These are phyloP conservation scores for Drosophila putrida DNA, from an alignment of 2,888 invertebrate genomes.

Conservation along the genomic window DNA sequence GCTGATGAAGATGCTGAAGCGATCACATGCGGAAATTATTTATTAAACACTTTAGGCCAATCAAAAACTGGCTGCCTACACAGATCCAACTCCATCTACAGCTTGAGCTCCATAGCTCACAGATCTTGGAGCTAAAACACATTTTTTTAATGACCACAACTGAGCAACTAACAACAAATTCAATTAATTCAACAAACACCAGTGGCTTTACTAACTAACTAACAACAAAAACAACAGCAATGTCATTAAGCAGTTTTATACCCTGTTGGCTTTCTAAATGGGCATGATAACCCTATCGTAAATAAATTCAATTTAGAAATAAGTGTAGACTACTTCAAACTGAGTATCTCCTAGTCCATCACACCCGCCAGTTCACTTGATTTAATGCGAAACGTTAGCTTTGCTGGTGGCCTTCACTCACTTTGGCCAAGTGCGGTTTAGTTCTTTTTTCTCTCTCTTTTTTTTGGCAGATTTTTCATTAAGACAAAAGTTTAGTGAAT, in stretches of 20 bases:
- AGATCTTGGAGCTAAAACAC: slow-evolving; percentile 37
- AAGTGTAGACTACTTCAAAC: too few species aligned
- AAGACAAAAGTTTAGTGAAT: slow-evolving; percentile 75
- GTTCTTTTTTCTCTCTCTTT: slow-evolving; percentile 22
- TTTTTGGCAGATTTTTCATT: slow-evolving; percentile 72
- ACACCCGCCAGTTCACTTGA: not conserved
- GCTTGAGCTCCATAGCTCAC: not conserved
- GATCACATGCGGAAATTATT: slow-evolving; percentile 72
- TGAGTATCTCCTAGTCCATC: not conserved
- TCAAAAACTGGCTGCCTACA: slow-evolving; percentile 59
- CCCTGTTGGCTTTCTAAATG: not conserved
- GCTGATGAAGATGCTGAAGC: slow-evolving; percentile 30
- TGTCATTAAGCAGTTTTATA: slow-evolving; percentile 53
- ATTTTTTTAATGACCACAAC: slow-evolving; percentile 63
- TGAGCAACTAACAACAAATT: slow-evolving; percentile 73
- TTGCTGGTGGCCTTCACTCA: slow-evolving; percentile 66
- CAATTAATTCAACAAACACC: slow-evolving; percentile 72
- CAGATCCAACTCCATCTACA: slow-evolving; percentile 8
- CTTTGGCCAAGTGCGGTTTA: slow-evolving; percentile 36
- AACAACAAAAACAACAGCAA: slow-evolving; percentile 21
- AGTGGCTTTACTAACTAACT: slow-evolving; percentile 41
- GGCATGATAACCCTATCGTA: not conserved
- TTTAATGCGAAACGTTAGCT: slow-evolving; percentile 50
- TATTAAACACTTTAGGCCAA: slow-evolving; percentile 69
- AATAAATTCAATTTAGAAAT: too few species aligned